Base-by-base conservation (phyloP, 2,888 invertebrate genomes). In the Sturmia bella region DNA sequence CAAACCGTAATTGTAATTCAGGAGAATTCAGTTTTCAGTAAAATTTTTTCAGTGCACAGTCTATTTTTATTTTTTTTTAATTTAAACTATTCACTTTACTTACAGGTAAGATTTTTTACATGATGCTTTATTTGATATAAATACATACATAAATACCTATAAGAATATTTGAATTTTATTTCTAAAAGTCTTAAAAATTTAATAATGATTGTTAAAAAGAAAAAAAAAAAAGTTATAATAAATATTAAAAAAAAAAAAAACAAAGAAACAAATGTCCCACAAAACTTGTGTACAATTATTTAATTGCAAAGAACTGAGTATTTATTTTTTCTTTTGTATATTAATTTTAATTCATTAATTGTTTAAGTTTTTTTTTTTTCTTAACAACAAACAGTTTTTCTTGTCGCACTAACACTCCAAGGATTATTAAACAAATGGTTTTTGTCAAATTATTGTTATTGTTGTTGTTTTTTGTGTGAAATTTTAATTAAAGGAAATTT, bases 281-380 rank as follows among this genome's bases (percentile, higher is more conserved):
- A 73, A 75, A 74, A 69, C 45, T n/a, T n/a, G 68, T 79, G 78
- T 72, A 56, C 69, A 56, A 68, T 80, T 69, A 80, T 80, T 74
- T 78, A 59, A 59, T 17, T 19, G 27, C 9, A 39, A 37, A 48
- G 27, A 59, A 59, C 43, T 39, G 9, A 39, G 52, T 52, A 54
- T 41, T 68, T 37, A 52, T 41, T 61, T 76, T 54, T 43, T n/a
- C n/a, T n/a, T n/a, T n/a, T n/a, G n/a, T n/a, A n/a, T n/a, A n/a
- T n/a, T 37, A 19, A 41, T 17, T 19, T n/a, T 13, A 57, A 24
- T 21, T 0, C n/a, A n/a, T n/a, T 24, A 52, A 73, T 21, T 7
- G 7, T 32, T 41, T 69, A 76, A 63, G 64, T 5, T 32, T 32
- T 37, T 61, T 37, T 66, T 37, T 59, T 64, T 27, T n/a, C n/a